Evolutionary conservation across 30 jellyfish, hydroid and myxozoan genomes (phyloP).

Genomic region (Phacellophora camtschatica): DNA sequence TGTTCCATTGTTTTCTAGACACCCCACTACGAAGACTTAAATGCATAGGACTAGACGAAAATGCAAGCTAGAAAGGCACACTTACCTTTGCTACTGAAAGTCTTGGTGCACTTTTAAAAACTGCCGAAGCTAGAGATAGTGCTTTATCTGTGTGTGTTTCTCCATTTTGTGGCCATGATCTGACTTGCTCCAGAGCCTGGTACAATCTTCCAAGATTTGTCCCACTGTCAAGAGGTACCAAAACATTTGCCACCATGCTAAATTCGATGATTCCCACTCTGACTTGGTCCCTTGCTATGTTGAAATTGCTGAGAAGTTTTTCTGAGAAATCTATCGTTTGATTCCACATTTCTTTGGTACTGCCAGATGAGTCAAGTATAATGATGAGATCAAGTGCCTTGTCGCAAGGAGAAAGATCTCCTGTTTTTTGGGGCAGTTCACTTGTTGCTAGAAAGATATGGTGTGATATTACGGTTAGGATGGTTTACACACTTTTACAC

Average conservation of each 20-base stretch:
- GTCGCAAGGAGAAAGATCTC: too few species aligned
- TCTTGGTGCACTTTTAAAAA: slow-evolving; percentile 74
- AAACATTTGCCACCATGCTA: slow-evolving; percentile 88
- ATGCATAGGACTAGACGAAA: too few species aligned
- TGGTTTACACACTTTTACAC: too few species aligned
- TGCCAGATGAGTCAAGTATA: slow-evolving; percentile 89
- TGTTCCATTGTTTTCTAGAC: too few species aligned
- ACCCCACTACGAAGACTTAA: too few species aligned
- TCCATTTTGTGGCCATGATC: slow-evolving; percentile 92
- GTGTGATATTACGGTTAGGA: too few species aligned
- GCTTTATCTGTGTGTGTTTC: slow-evolving; percentile 88
- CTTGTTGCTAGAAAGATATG: too few species aligned
- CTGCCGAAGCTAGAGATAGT: slow-evolving; percentile 63
- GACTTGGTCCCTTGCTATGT: slow-evolving; percentile 56
- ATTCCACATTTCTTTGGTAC: slow-evolving; percentile 62
- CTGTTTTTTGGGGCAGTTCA: too few species aligned
- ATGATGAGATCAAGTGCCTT: slow-evolving; percentile 70
- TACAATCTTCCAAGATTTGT: slow-evolving; percentile 62
- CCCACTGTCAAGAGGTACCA: slow-evolving; percentile 68
- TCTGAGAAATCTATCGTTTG: slow-evolving; percentile 75
- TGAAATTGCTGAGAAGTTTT: slow-evolving; percentile 60
- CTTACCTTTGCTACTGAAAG: slow-evolving; percentile 62
- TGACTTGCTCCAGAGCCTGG: slow-evolving; percentile 64
- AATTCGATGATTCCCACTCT: slow-evolving; percentile 87
- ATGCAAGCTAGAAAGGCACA: background rate